These are phyloP conservation scores for Tenualosa ilisha DNA, from an alignment of 2,797 vertebrate genomes.

Conservation along the genomic window DNA sequence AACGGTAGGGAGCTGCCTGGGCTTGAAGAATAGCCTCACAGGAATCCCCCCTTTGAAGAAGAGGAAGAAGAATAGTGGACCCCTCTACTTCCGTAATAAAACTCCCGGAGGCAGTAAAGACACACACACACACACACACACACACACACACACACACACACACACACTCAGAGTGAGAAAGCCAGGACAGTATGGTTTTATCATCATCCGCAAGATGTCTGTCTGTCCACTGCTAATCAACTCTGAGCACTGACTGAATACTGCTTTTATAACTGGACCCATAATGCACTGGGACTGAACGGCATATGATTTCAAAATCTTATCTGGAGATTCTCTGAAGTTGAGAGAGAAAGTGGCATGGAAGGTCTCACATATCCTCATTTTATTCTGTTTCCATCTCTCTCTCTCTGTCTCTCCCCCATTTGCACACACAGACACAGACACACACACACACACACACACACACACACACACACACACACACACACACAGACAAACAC, in stretches of 20 bases:
- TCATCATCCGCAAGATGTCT: neutral
- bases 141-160: slow-evolving; percentile 8
- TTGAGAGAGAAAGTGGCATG: slow-evolving; percentile 39
- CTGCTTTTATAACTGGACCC: neutral
- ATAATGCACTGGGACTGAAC: neutral
- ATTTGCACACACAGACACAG: neutral
- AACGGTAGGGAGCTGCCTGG: neutral
- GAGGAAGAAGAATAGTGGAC: neutral
- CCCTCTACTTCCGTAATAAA: neutral
- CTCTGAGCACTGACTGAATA: neutral
- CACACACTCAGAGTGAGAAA: neutral
- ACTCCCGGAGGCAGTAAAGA: neutral
- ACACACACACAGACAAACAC: neutral
- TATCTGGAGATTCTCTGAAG: slow-evolving; percentile 6
- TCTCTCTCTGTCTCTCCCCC: neutral
- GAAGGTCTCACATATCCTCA: slow-evolving; percentile 39
- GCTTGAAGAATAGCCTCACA: neutral
- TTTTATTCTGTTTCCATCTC: neutral
- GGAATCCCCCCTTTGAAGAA: neutral
- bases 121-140: neutral
- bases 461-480: neutral
- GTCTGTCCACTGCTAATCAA: neutral
- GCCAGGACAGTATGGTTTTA: neutral
- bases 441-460: neutral
- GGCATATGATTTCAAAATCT: neutral